A percentile compares a stretch with the other conserved stretches of the same genome.
Conservation (phyloP, 2,797 vertebrate species). For the Centroberyx gerrardi region DNA sequence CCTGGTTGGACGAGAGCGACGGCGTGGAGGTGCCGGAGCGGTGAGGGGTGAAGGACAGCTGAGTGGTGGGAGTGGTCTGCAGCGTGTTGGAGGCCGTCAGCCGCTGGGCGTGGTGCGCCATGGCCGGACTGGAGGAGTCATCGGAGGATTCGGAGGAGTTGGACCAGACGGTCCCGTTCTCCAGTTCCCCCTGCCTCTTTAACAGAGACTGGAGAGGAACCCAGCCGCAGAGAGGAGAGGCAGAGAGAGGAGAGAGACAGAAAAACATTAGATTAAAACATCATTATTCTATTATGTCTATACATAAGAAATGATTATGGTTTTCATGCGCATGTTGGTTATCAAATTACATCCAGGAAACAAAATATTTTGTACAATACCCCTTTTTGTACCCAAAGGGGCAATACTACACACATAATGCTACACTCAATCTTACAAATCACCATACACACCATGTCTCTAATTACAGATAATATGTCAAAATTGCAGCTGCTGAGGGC, state of each 20-base stretch:
- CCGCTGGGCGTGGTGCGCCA: conserved; percentile 85
- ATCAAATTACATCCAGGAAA: conserved; percentile 4
- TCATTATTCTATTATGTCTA: background rate
- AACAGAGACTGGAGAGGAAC: conserved; percentile 90
- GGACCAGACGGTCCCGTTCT: conserved; percentile 98
- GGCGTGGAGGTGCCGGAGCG: conserved; percentile 83
- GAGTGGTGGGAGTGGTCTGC: conserved; percentile 88
- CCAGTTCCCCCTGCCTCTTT: conserved; percentile 94
- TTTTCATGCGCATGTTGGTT: background rate
- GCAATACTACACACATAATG: too few relatives aligned
- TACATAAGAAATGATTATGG: background rate
- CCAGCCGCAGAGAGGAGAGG: background rate
- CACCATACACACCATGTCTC: too few relatives aligned
- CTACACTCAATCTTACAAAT: too few relatives aligned
- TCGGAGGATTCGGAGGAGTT: conserved; percentile 98
- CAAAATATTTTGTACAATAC: background rate
- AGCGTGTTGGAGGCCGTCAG: conserved; percentile 90
- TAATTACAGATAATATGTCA: too few relatives aligned
- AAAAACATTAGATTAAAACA: background rate
- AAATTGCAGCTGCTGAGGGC: too few relatives aligned
- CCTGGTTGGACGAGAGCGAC: conserved; percentile 79
- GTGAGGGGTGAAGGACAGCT: conserved; percentile 90
- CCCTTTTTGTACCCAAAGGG: too few relatives aligned
- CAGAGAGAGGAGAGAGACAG: background rate
- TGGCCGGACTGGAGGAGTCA: conserved; percentile 95